Conservation (phyloP, 1,140 invertebrate genomes). For the Microplitis demolitor region DNA sequence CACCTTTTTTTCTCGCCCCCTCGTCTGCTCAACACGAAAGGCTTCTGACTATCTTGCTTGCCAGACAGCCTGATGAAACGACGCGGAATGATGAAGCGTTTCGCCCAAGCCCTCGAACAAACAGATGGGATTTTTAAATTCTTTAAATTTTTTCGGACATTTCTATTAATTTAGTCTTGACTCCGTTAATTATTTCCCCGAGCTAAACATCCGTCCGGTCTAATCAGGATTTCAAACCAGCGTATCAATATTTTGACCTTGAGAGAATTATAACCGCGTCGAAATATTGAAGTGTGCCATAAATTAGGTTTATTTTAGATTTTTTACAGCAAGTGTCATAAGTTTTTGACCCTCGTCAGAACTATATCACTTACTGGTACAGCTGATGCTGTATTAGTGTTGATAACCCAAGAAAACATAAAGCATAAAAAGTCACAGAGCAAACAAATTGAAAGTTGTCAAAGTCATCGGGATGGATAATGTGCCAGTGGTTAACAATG, state of each 20-base stretch:
- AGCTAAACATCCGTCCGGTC: too few species aligned
- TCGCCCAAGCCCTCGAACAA: conserved; percentile 24
- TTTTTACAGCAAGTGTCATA: background rate
- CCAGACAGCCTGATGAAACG: background rate
- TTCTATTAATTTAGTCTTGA: too few species aligned
- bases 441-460: conserved; percentile 38
- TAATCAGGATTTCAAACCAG: too few species aligned
- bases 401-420: conserved; percentile 5
- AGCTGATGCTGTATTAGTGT: background rate
- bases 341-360: background rate
- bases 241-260: too few species aligned
- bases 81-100: conserved; percentile 25
- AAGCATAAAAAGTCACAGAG: background rate
- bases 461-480: conserved; percentile 30
- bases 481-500: conserved; percentile 37
- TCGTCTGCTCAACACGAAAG: conserved; percentile 12
- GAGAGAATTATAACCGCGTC: too few species aligned
- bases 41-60: conserved; percentile 9
- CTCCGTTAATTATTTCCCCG: too few species aligned
- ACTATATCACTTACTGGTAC: background rate
- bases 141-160: too few species aligned
- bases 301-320: background rate
- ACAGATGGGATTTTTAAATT: background rate
- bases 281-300: too few species aligned
- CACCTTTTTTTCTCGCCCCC: background rate